Evolutionary conservation across 35 echinoderm and acorn worm species (phyloP), one percentile per base, ranked within the genome.

Genomic region (Hemicentrotus pulcherrimus): DNA sequence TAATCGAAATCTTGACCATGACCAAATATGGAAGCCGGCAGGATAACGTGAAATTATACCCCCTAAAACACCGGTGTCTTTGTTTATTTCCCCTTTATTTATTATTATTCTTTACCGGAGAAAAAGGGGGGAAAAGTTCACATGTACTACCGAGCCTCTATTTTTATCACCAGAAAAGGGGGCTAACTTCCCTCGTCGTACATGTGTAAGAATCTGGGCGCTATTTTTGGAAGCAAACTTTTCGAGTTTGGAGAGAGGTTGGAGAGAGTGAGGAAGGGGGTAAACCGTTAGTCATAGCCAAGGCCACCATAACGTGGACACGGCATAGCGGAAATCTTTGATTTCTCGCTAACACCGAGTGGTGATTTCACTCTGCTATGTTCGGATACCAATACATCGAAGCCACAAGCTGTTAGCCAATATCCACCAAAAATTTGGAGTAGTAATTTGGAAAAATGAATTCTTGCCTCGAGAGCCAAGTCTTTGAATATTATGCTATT

Each of bases 261-360:
- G 50, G 50, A 78, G 65, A 78, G 19, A 22, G 65, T 18, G 65
- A 78, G 65, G 65, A 78, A 78, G 65, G 65, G 65, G 65, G 28
- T 78, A 78, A 78, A 78, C 6, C 22, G 65, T 78, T 78, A 78
- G 65, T 78, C 65, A 78, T 78, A 78, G 22, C 65, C 32, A 41
- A 45, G 46, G 88, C 32, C 46, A 30, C 32, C 32, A 33, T 90
- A 90, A 90, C 14, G 32, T 90, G 88, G 88, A 90, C 88, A 90
- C 88, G 88, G 32, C 15, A 5, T 32, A 90, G 46, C 88, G 88
- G 88, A 90, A 90, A 90, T 90, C 88, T 90, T 90, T 90, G 88
- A 90, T 90, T 90, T 90, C 88, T 90, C 2, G 88, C 88, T 90
- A 41, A 90, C 88, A 90, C 88, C 88, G 46, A 47, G 32, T 47